Evolutionary conservation across 2,888 invertebrate species (phyloP), one percentile per base, ranked within the genome.

Genomic region (Aleiodes leptofemur): DNA sequence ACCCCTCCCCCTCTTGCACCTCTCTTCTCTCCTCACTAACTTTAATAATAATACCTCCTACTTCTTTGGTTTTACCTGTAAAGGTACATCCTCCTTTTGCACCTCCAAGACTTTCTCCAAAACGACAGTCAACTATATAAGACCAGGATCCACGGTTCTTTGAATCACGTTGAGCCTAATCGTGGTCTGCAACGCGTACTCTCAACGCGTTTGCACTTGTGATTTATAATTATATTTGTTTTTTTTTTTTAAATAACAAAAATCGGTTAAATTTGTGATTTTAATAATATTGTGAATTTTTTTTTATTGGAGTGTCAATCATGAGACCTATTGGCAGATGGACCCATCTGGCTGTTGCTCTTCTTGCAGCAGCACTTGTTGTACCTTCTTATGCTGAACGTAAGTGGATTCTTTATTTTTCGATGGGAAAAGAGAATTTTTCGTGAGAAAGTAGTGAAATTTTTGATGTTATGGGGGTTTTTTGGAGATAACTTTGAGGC

Each of bases 101-200:
- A 83, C 81, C 79, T 73, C 77, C 81, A 84, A 83, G 86, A 89
- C 89, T 89, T 89, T 89, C 89, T 89, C 89, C 88, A 82, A 89
- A 89, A 89, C 88, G 88, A 78, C 86, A 79, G 84, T 78, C 84
- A 85, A 86, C 88, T 89, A 89, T 89, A 75, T 87, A 89, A 89
- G 87, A 85, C 68, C 83, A 43, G 86, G 85, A 86, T 87, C 83
- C 84, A 78, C 84, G 81, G 48, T 82, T 84, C 84, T 87, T 88
- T 86, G 85, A 87, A 86, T 84, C 86, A 88, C 83, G 89, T 89
- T 88, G 88, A 89, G 88, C 86, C 84, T 86, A 86, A 86, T 86
- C 86, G 86, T 82, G 83, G 83, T 71, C 75, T 77, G 71, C 50
- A 50, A 53, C 34, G 72, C 53, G 72, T 57, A 38, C 13, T 59